Evolutionary conservation across 2,113 vertebrate species (phyloP).

Genomic region (Petrocephalus microphthalmus): DNA sequence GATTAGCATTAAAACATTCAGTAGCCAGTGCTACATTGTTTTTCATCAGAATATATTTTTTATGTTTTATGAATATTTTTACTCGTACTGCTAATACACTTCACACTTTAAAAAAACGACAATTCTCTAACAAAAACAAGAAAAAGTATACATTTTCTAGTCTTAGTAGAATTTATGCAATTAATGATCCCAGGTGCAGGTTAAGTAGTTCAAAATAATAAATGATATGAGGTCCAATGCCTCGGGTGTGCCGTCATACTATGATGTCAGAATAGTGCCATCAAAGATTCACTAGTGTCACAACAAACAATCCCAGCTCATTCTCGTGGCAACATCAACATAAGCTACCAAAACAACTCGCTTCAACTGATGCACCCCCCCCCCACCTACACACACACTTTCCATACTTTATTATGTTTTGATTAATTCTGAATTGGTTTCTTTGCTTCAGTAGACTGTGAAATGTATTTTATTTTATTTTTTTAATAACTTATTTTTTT

Average conservation of each 20-base stretch:
- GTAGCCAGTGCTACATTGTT: neutral
- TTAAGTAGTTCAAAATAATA: neutral
- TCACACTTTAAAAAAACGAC: neutral
- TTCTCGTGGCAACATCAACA: neutral
- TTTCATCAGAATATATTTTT: too few species aligned
- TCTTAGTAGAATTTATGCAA: neutral
- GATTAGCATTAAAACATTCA: neutral
- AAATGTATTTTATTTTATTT: conserved; percentile 30
- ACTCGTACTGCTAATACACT: neutral
- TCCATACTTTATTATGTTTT: conserved; percentile 29
- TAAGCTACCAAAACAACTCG: neutral
- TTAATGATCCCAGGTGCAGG: neutral
- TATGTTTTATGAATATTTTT: too few species aligned
- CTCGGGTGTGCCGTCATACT: neutral
- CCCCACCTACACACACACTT: neutral
- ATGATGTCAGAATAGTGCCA: neutral
- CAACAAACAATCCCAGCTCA: neutral
- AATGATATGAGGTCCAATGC: neutral
- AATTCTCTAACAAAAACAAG: neutral
- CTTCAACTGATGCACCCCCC: neutral
- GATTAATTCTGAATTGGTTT: conserved; percentile 25
- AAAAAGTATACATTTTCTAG: neutral
- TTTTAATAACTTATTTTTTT: conserved; percentile 15
- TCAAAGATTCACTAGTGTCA: neutral
- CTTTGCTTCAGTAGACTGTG: conserved; percentile 28